phyloP scores from a whole-genome alignment of 2,888 invertebrate species.

The Catocala fraxini region DNA sequence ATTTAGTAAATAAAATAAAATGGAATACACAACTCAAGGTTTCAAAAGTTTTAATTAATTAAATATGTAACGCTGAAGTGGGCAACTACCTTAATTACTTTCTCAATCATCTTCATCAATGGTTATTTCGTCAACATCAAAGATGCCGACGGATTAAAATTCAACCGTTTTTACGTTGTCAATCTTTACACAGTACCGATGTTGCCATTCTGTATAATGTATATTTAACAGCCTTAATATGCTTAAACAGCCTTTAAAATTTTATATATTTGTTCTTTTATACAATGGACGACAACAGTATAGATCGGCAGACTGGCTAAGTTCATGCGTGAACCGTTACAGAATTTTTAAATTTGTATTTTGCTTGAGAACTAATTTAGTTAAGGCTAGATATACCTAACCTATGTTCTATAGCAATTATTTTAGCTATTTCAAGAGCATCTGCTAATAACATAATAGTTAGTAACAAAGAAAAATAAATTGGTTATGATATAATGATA shows the following conservation, averaged over 20 bases:
- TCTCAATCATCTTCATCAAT: background rate
- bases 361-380: no score
- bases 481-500: no score
- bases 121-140: conserved; percentile 28
- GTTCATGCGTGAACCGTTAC: no score
- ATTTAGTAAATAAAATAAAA: no score
- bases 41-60: background rate
- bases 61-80: conserved; percentile 2
- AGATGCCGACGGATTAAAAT: conserved; percentile 38
- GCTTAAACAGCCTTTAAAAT: background rate
- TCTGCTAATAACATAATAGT: no score
- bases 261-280: background rate
- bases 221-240: background rate
- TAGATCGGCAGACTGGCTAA: background rate
- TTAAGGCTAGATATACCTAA: no score
- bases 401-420: no score
- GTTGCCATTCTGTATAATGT: background rate
- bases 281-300: background rate
- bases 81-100: conserved; percentile 1
- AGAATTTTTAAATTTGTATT: no score
- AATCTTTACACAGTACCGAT: conserved; percentile 18
- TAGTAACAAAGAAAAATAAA: no score
- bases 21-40: no score
- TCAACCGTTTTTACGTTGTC: conserved; percentile 30
- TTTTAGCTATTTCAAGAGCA: no score